Evolutionary conservation across 2,888 invertebrate species (phyloP).

Genomic region (Drosophila lacicola): DNA sequence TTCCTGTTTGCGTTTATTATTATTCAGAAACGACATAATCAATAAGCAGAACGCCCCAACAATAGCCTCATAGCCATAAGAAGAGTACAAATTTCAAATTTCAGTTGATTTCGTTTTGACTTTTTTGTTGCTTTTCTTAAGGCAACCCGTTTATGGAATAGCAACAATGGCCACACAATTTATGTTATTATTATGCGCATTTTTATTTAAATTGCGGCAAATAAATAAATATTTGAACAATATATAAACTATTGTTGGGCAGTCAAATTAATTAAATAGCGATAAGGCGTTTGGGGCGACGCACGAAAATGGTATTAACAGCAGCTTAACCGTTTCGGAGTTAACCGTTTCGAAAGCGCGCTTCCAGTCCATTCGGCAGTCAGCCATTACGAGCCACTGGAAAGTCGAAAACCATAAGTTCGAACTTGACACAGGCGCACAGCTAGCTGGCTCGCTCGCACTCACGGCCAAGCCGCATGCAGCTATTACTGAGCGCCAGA

Average conservation of each 20-base stretch:
- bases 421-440: slow-evolving; percentile 40
- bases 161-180: slow-evolving; percentile 55
- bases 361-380: slow-evolving; percentile 59
- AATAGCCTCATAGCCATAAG: slow-evolving; percentile 26
- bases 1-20: slow-evolving; percentile 37
- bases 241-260: slow-evolving; percentile 38
- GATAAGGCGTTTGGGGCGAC: slow-evolving; percentile 30
- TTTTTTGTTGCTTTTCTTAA: not conserved
- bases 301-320: slow-evolving; percentile 1
- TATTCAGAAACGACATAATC: slow-evolving; percentile 45
- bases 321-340: slow-evolving; percentile 55
- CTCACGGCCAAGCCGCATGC: slow-evolving; percentile 17
- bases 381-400: slow-evolving; percentile 70
- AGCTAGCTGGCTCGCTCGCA: slow-evolving; percentile 52
- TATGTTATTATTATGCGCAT: slow-evolving; percentile 73
- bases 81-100: slow-evolving; percentile 19
- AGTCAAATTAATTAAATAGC: slow-evolving; percentile 62
- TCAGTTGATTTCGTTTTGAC: not conserved
- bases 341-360: slow-evolving; percentile 67
- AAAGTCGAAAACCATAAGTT: slow-evolving; percentile 55
- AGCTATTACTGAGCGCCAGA: slow-evolving; percentile 5
- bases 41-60: slow-evolving; percentile 41
- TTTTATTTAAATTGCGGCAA: slow-evolving; percentile 37
- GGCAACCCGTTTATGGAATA: slow-evolving; percentile 39
- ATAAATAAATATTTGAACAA: slow-evolving; percentile 49